phyloP scores from a whole-genome alignment of 2,797 vertebrate genomes.

The Cossypha polioptera region DNA sequence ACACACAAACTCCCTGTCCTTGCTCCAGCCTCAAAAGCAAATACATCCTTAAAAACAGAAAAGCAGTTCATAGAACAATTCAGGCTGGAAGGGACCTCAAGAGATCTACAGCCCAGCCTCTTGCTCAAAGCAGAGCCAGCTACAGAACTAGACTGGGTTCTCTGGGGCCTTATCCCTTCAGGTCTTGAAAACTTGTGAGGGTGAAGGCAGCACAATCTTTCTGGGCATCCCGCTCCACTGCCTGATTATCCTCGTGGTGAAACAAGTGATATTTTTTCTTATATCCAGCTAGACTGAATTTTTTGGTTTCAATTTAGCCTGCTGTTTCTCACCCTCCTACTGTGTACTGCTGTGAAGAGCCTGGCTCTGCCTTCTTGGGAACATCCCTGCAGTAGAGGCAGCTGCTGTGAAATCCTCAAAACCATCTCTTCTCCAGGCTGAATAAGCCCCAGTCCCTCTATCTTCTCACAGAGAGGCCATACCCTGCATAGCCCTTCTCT shows the following conservation, averaged over 20 bases:
- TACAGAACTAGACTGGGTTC: not conserved
- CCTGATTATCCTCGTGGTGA: not conserved
- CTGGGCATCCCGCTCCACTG: not conserved
- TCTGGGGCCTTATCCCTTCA: not conserved
- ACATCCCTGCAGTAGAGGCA: not conserved
- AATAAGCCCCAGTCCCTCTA: not conserved
- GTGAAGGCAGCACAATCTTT: not conserved
- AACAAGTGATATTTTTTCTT: not conserved
- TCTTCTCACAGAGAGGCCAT: not conserved
- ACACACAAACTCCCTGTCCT: not conserved
- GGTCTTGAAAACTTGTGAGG: not conserved
- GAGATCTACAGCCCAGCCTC: not conserved
- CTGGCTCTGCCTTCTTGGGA: not conserved
- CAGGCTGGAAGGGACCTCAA: not conserved
- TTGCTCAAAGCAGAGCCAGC: not conserved
- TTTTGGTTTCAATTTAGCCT: not conserved
- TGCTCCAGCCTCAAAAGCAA: not conserved
- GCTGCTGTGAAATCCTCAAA: not conserved
- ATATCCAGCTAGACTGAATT: not conserved
- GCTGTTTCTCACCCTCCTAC: not conserved
- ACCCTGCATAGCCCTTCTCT: not conserved
- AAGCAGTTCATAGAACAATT: not conserved
- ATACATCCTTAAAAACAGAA: not conserved
- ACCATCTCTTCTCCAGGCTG: not conserved
- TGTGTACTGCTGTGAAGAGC: not conserved